Evolutionary conservation across 2,888 invertebrate genomes (phyloP).

Genomic region (Blastobasis adustella): DNA sequence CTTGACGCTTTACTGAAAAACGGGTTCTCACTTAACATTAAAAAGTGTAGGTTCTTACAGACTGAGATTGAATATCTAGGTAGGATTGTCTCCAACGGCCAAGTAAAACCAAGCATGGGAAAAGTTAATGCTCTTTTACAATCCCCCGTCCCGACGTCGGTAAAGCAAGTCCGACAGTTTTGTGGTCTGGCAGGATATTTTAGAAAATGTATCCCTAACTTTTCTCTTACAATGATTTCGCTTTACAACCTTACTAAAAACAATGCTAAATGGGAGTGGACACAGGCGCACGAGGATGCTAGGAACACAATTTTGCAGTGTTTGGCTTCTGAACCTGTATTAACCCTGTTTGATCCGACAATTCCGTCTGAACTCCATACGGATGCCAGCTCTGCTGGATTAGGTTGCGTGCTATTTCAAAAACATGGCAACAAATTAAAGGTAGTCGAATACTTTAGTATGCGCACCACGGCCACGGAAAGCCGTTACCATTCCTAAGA

Average conservation of each 20-base stretch:
- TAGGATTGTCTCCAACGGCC: conserved; percentile 11
- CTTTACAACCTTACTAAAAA: conserved; percentile 3
- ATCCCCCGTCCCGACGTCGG: conserved; percentile 12
- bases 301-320: background rate
- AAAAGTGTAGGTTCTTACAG: conserved; percentile 19
- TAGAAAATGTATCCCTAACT: conserved; percentile 8
- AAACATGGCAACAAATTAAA: background rate
- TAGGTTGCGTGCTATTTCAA: background rate
- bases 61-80: conserved; percentile 17
- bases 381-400: conserved; percentile 1
- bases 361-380: background rate
- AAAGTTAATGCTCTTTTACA: conserved; percentile 18
- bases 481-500: conserved; percentile 10
- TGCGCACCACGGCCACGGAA: conserved; percentile 5
- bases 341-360: background rate
- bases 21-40: conserved; percentile 18
- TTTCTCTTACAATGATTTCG: background rate
- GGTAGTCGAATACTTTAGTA: conserved; percentile 4
- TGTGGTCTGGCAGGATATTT: conserved; percentile 16
- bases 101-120: conserved; percentile 15
- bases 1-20: conserved; percentile 1
- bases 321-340: background rate
- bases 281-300: background rate
- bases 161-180: conserved; percentile 12
- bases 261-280: background rate